A percentile compares a stretch with the other conserved stretches of the same genome.
These are phyloP conservation scores for Coenobita brevimanus DNA, from an alignment of 1,140 invertebrate genomes.

Conservation along the genomic window DNA sequence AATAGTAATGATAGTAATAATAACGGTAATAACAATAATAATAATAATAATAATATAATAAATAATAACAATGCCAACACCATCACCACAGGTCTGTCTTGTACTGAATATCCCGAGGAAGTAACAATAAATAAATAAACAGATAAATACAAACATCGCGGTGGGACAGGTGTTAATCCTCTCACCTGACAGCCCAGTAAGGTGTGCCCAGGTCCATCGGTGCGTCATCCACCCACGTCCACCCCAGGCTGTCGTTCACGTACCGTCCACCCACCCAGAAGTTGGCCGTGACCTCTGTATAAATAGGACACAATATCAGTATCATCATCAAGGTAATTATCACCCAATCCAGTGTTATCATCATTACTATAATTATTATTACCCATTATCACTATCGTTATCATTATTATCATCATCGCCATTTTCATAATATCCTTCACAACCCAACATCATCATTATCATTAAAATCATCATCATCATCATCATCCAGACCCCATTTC, in stretches of 20 bases:
- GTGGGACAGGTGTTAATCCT: neutral
- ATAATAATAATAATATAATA: too few species aligned
- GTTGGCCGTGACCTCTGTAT: conserved; percentile 18
- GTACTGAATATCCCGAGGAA: neutral
- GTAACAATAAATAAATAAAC: neutral
- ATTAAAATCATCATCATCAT: too few species aligned
- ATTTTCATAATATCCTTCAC: too few species aligned
- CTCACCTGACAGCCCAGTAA: conserved; percentile 47
- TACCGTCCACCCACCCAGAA: conserved; percentile 38
- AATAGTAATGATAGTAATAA: neutral
- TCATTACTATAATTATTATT: neutral
- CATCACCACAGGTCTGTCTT: too few species aligned
- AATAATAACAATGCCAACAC: too few species aligned
- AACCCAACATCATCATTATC: too few species aligned
- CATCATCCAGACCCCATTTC: too few species aligned
- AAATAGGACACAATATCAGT: neutral
- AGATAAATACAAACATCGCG: neutral
- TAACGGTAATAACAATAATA: too few species aligned
- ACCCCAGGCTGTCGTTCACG: neutral
- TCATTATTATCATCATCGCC: too few species aligned
- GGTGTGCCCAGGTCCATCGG: conserved; percentile 29
- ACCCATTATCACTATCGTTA: neutral
- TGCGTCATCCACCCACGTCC: conserved; percentile 16
- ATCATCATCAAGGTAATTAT: neutral
- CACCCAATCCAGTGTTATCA: neutral